phyloP scores from a whole-genome alignment of 2,888 invertebrate genomes.

The Muschampia plurimacula region DNA sequence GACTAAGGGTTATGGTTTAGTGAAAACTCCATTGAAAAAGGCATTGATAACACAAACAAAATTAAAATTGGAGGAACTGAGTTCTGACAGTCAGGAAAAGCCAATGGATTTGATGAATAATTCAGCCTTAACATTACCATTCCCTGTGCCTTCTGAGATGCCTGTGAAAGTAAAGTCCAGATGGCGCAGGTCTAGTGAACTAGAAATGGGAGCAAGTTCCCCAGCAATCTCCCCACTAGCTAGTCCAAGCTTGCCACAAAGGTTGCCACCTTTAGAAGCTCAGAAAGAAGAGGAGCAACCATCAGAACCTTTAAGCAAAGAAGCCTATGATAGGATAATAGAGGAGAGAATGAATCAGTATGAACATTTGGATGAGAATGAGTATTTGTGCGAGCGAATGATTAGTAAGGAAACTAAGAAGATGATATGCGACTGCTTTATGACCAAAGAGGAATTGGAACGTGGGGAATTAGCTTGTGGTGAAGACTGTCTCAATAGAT shows the following conservation, averaged over 20 bases:
- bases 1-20: constrained; percentile 88
- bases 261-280: constrained; percentile 59
- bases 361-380: constrained; percentile 93
- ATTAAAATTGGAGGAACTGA: constrained; percentile 85
- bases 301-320: constrained; percentile 63
- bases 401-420: constrained; percentile 95
- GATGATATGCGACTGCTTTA: constrained; percentile 98
- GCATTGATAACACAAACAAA: constrained; percentile 81
- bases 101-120: constrained; percentile 57
- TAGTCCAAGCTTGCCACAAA: constrained; percentile 69
- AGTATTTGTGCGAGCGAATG: constrained; percentile 93
- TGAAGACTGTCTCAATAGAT: constrained; percentile 97
- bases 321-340: constrained; percentile 80
- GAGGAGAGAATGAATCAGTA: constrained; percentile 89
- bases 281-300: constrained; percentile 57
- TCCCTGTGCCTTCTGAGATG: constrained; percentile 83
- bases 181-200: constrained; percentile 91
- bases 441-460: constrained; percentile 94
- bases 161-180: constrained; percentile 93
- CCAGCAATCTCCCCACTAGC: constrained; percentile 72
- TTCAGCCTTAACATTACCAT: constrained; percentile 73
- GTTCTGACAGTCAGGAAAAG: constrained; percentile 83
- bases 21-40: constrained; percentile 83
- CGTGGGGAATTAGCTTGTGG: constrained; percentile 96
- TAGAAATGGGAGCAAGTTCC: constrained; percentile 87